phyloP scores from a whole-genome alignment of 1,140 invertebrate species.

The Pogonus chalceus region DNA sequence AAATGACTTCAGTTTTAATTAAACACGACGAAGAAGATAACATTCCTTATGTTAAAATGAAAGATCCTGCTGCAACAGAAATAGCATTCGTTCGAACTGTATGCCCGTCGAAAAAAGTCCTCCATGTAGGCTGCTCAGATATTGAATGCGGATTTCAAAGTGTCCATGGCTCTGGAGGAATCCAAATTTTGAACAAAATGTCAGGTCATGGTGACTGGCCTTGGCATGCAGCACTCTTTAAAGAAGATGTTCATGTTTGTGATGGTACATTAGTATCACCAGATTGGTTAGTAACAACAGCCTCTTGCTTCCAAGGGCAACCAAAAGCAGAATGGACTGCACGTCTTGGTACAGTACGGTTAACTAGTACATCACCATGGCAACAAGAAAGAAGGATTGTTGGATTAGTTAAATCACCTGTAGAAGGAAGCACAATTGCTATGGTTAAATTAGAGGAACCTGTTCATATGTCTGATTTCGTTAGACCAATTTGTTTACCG shows the following conservation, averaged over 20 bases:
- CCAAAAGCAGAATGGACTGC: constrained; percentile 77
- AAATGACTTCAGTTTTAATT: constrained; percentile 27
- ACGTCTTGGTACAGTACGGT: constrained; percentile 62
- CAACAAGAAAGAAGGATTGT: constrained; percentile 74
- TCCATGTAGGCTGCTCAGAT: constrained; percentile 67
- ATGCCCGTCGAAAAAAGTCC: constrained; percentile 65
- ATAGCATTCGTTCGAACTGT: constrained; percentile 67
- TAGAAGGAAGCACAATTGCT: constrained; percentile 75
- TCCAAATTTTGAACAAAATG: constrained; percentile 52
- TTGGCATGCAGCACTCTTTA: constrained; percentile 75
- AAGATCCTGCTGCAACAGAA: constrained; percentile 65
- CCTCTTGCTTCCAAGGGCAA: constrained; percentile 84
- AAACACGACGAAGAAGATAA: constrained; percentile 30
- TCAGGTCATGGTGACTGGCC: constrained; percentile 75
- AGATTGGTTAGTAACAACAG: constrained; percentile 75
- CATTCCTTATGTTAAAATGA: constrained; percentile 59
- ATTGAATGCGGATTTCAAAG: constrained; percentile 70
- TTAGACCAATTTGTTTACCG: constrained; percentile 71
- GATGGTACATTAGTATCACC: constrained; percentile 72
- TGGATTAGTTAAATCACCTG: constrained; percentile 81
- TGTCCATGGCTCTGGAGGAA: constrained; percentile 41
- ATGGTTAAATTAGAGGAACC: constrained; percentile 69
- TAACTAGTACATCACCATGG: constrained; percentile 72
- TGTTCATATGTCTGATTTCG: constrained; percentile 67
- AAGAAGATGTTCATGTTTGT: constrained; percentile 76